These are phyloP conservation scores for Dendrolimus pini DNA, from an alignment of 2,888 invertebrate genomes.

Conservation along the genomic window DNA sequence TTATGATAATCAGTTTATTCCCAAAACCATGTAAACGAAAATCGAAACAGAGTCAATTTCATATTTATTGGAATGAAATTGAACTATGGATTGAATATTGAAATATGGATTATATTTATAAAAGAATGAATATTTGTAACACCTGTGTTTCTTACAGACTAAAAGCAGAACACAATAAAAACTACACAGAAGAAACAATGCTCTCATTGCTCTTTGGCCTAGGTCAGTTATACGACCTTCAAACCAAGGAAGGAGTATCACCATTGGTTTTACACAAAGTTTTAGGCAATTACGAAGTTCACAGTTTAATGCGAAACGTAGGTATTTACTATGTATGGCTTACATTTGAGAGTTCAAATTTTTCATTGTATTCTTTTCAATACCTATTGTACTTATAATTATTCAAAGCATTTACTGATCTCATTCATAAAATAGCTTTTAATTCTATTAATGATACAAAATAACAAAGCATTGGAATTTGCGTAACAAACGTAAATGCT, in stretches of 20 bases:
- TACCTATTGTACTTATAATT: background rate
- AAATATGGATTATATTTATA: no score
- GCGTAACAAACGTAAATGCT: background rate
- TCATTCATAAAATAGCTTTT: background rate
- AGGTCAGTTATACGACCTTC: constrained; percentile 53
- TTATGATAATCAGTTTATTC: no score
- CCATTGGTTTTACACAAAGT: constrained; percentile 45
- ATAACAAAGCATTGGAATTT: background rate
- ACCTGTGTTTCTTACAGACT: constrained; percentile 27
- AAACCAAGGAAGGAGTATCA: constrained; percentile 30
- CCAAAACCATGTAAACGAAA: no score
- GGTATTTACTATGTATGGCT: constrained; percentile 12
- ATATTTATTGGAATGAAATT: no score
- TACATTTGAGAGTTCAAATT: no score
- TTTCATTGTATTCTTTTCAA: no score
- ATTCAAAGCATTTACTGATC: background rate
- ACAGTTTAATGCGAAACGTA: constrained; percentile 52
- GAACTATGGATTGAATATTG: no score
- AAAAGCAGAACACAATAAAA: constrained; percentile 47
- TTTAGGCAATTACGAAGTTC: constrained; percentile 58
- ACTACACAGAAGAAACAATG: constrained; percentile 51
- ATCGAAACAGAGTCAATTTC: no score
- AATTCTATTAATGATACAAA: background rate
- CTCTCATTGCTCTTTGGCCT: constrained; percentile 46
- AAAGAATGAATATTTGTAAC: no score